A percentile compares a stretch with the other conserved stretches of the same genome.
Conservation (phyloP, 2,888 invertebrate genomes). For the Blastobasis adustella region DNA sequence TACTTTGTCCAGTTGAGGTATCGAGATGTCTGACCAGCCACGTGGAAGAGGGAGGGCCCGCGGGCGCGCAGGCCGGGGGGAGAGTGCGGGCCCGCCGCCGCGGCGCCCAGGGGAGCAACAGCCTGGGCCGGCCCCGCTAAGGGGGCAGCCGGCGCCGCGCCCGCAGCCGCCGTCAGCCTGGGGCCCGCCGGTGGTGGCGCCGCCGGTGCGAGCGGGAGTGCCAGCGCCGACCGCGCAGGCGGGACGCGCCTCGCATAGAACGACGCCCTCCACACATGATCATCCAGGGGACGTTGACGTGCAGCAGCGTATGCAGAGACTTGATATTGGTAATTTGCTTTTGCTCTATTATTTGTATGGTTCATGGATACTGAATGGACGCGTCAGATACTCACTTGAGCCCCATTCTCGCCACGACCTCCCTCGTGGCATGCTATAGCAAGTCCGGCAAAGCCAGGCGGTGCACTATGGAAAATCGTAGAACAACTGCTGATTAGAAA, state of each 20-base stretch:
- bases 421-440: no score
- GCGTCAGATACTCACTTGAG: no score
- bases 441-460: no score
- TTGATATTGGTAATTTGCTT: conserved; percentile 33
- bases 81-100: conserved; percentile 19
- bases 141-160: conserved; percentile 32
- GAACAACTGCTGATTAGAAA: no score
- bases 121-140: conserved; percentile 18
- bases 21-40: background rate
- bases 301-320: conserved; percentile 47
- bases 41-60: conserved; percentile 54
- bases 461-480: no score
- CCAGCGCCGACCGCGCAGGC: conserved; percentile 36
- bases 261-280: conserved; percentile 41
- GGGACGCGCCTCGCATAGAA: conserved; percentile 51
- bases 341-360: no score
- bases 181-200: conserved; percentile 47
- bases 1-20: no score
- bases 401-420: no score
- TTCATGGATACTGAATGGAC: no score
- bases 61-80: conserved; percentile 52
- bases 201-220: conserved; percentile 47
- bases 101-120: conserved; percentile 26
- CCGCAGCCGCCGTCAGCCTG: conserved; percentile 58
- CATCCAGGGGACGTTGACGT: conserved; percentile 60